These are phyloP conservation scores for Caranx ignobilis DNA, from an alignment of 2,113 vertebrate genomes.

Conservation along the genomic window DNA sequence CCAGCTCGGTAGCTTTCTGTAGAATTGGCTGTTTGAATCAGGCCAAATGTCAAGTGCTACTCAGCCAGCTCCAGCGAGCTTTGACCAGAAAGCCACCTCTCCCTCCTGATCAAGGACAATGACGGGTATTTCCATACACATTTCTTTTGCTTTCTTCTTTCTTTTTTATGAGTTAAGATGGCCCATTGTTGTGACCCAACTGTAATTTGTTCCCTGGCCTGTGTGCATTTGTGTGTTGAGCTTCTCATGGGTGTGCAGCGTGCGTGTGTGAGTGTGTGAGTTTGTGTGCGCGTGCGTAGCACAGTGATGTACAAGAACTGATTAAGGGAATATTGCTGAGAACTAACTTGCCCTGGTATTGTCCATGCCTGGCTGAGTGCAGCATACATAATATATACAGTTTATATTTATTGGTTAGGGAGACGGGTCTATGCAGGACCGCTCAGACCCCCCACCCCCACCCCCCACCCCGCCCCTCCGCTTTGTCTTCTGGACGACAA, in stretches of 20 bases:
- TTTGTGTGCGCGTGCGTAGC: slow-evolving; percentile 52
- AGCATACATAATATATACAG: slow-evolving; percentile 82
- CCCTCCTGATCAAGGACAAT: slow-evolving; percentile 77
- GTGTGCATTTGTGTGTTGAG: slow-evolving; percentile 79
- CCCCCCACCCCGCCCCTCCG: not conserved
- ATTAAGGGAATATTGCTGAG: slow-evolving; percentile 77
- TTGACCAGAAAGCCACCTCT: slow-evolving; percentile 75
- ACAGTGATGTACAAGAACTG: slow-evolving; percentile 78
- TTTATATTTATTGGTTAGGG: slow-evolving; percentile 85
- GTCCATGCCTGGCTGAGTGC: slow-evolving; percentile 77
- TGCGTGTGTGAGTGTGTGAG: slow-evolving; percentile 44
- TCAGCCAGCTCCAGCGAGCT: slow-evolving; percentile 72
- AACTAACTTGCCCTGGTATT: slow-evolving; percentile 74
- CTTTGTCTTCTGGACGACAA: slow-evolving; percentile 69
- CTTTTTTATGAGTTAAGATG: slow-evolving; percentile 61
- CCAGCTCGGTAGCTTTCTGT: slow-evolving; percentile 74
- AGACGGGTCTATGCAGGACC: slow-evolving; percentile 63
- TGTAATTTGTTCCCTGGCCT: slow-evolving; percentile 80
- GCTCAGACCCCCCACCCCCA: slow-evolving; percentile 52
- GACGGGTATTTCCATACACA: slow-evolving; percentile 74
- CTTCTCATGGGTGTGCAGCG: slow-evolving; percentile 71
- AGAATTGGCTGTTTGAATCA: slow-evolving; percentile 82
- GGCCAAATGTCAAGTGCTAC: slow-evolving; percentile 85
- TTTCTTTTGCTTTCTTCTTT: slow-evolving; percentile 63
- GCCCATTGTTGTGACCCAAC: slow-evolving; percentile 76